phyloP scores from a whole-genome alignment of 37 sponge, comb jelly and placozoan genomes.

The Tethya wilhelma region DNA sequence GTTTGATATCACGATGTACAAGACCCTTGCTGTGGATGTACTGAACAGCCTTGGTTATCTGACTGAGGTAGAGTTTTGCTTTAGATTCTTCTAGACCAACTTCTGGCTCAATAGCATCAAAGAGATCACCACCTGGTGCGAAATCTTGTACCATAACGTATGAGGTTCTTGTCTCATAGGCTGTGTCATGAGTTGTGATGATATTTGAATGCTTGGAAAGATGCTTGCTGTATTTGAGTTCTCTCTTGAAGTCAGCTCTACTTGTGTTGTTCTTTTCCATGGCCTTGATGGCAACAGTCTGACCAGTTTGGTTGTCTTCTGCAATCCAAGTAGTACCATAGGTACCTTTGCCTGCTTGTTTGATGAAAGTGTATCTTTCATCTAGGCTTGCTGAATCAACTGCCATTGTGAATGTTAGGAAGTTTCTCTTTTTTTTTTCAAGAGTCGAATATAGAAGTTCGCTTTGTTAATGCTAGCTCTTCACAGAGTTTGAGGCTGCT shows the following conservation, averaged over 20 bases:
- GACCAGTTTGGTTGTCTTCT: conserved; percentile 58
- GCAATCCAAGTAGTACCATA: conserved; percentile 94
- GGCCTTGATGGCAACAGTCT: conserved; percentile 81
- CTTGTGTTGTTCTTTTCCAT: conserved; percentile 76
- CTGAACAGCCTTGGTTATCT: conserved; percentile 84
- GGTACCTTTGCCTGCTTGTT: conserved; percentile 87
- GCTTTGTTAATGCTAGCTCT: not conserved
- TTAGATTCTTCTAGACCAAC: conserved; percentile 75
- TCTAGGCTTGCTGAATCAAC: conserved; percentile 63
- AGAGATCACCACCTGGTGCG: conserved; percentile 90
- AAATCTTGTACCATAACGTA: conserved; percentile 91
- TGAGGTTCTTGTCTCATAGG: conserved; percentile 87
- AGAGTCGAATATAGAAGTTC: not conserved
- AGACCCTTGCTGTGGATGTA: conserved; percentile 90
- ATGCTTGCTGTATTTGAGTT: conserved; percentile 81
- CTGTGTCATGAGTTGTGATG: conserved; percentile 79
- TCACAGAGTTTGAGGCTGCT: not conserved
- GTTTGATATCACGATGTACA: conserved; percentile 93
- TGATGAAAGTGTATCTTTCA: conserved; percentile 72
- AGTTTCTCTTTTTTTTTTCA: not conserved
- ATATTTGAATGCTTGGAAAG: conserved; percentile 80
- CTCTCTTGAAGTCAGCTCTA: conserved; percentile 83
- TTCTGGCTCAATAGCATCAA: conserved; percentile 93
- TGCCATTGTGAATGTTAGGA: conserved; percentile 16
- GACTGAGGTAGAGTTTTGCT: conserved; percentile 67